A percentile compares a stretch with the other conserved stretches of the same genome.
Conservation (phyloP, 2,113 vertebrate species). For the Myrmophylax atrothorax region DNA sequence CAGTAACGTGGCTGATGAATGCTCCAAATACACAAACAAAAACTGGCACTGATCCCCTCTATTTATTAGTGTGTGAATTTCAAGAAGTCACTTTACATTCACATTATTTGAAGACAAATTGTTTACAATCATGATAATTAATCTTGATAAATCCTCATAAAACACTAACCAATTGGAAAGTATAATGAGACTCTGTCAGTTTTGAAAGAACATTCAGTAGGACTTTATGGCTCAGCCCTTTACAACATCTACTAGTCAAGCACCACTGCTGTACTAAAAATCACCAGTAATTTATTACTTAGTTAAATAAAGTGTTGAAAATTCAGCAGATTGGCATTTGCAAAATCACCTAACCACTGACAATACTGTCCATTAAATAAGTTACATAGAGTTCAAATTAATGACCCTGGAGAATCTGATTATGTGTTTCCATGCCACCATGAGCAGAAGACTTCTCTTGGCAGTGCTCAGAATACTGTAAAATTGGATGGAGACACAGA, state of each 20-base stretch:
- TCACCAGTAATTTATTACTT: neutral
- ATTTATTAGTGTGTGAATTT: conserved; percentile 39
- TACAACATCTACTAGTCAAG: neutral
- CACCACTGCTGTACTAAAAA: neutral
- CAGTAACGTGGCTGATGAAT: conserved; percentile 43
- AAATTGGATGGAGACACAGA: neutral
- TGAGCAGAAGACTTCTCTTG: neutral
- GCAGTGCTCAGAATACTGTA: neutral
- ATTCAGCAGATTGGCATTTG: neutral
- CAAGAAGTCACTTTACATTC: conserved; percentile 17
- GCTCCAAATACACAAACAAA: conserved; percentile 38
- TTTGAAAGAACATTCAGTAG: neutral
- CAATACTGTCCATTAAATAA: neutral
- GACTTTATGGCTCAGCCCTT: neutral
- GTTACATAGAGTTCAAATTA: neutral
- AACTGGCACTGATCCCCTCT: conserved; percentile 5
- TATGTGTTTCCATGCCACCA: neutral
- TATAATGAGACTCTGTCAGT: neutral
- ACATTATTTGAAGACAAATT: neutral
- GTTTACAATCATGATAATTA: conserved; percentile 51
- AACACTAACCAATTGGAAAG: neutral
- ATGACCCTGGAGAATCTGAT: neutral
- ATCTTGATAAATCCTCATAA: conserved; percentile 27
- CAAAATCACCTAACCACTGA: neutral
- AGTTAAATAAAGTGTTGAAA: neutral